These are phyloP conservation scores for Phrixothrix hirtus DNA, from an alignment of 2,888 invertebrate species.

Conservation along the genomic window DNA sequence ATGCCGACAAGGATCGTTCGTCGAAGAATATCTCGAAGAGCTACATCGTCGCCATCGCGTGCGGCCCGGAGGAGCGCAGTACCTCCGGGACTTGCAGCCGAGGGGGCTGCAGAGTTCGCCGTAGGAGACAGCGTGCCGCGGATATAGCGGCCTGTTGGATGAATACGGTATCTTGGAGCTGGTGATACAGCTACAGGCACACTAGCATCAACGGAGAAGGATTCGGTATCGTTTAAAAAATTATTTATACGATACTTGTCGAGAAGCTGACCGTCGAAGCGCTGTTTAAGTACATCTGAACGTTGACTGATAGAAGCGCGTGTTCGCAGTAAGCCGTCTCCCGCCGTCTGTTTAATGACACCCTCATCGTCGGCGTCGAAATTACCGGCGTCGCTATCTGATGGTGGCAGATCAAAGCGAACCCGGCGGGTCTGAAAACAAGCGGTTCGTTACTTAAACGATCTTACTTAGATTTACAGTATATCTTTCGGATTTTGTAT, in stretches of 20 bases:
- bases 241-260: constrained; percentile 24
- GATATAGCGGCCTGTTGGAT: constrained; percentile 53
- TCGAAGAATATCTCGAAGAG: constrained; percentile 55
- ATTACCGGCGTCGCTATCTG: constrained; percentile 42
- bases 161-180: constrained; percentile 47
- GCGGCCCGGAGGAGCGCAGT: constrained; percentile 59
- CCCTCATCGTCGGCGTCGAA: constrained; percentile 32
- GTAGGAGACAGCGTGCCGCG: constrained; percentile 57
- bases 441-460: constrained; percentile 9
- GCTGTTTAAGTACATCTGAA: constrained; percentile 37
- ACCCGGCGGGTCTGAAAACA: constrained; percentile 48
- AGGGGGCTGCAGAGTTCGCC: constrained; percentile 47
- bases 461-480: background rate
- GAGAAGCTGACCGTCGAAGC: constrained; percentile 34
- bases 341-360: constrained; percentile 40
- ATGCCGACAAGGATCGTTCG: constrained; percentile 53
- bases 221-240: constrained; percentile 1
- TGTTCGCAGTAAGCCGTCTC: constrained; percentile 43
- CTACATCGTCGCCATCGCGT: constrained; percentile 59
- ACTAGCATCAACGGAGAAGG: constrained; percentile 13
- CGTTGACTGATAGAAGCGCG: constrained; percentile 43
- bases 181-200: constrained; percentile 47
- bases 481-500: too few species aligned
- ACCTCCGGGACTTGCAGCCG: constrained; percentile 47
- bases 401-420: constrained; percentile 48